phyloP scores from a whole-genome alignment of 1,140 invertebrate genomes.

The Caerostris extrusa region DNA sequence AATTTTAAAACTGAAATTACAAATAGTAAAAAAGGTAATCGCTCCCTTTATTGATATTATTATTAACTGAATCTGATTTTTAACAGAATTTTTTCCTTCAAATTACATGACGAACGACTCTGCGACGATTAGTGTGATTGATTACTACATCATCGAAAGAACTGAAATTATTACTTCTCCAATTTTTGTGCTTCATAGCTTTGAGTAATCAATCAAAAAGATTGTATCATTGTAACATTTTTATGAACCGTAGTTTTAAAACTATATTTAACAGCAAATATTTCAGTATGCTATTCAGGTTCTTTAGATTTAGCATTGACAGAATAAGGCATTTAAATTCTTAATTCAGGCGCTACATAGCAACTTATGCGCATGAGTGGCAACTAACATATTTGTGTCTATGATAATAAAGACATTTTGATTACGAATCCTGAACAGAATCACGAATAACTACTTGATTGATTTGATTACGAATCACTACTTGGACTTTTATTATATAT shows the following conservation, averaged over 20 bases:
- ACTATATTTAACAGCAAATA: not conserved
- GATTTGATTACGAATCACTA: too few relatives aligned
- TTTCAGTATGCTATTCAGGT: not conserved
- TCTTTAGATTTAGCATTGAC: not conserved
- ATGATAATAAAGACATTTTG: slow-evolving; percentile 54
- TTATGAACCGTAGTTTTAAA: not conserved
- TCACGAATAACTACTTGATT: too few relatives aligned
- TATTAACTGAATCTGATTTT: too few relatives aligned
- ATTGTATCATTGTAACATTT: not conserved
- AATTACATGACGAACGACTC: too few relatives aligned
- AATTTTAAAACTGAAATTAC: too few relatives aligned
- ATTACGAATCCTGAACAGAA: slow-evolving; percentile 49
- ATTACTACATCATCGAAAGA: not conserved
- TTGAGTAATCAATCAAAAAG: not conserved
- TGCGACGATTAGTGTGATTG: too few relatives aligned
- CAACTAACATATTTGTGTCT: slow-evolving; percentile 21
- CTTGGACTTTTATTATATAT: too few relatives aligned
- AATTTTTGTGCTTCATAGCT: not conserved
- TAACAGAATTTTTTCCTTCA: too few relatives aligned
- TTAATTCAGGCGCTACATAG: slow-evolving; percentile 11
- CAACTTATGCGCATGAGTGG: slow-evolving; percentile 4
- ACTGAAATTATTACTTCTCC: not conserved
- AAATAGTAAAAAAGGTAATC: too few relatives aligned
- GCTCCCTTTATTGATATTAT: too few relatives aligned
- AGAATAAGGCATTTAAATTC: slow-evolving; percentile 33